Evolutionary conservation across 2,888 invertebrate genomes (phyloP), one percentile per base, ranked within the genome.

Genomic region (Diloba caeruleocephala): DNA sequence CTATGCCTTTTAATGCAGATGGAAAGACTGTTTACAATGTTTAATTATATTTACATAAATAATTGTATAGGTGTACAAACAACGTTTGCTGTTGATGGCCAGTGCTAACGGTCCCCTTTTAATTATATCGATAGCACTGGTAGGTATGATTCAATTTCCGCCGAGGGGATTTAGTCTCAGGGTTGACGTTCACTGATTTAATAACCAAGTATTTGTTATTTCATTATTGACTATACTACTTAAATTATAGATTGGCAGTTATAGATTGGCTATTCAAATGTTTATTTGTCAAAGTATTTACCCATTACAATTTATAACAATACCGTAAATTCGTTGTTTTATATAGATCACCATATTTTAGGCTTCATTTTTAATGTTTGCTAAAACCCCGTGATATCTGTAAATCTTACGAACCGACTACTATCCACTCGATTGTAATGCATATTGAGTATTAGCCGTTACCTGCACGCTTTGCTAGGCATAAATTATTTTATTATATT

Each of bases 91-190:
- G 43, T 63, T 50, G 50, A 44, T 49, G 46, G 41, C 33, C 59
- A 53, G 33, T 34, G 34, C 19, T 56, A 41, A 45, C 59, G 60
- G 50, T 37, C 59, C 64, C 67, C 59, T 60, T 59, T 66, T 65
- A 71, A 54, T 68, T 59, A 38, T 39, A 51, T 58, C 49, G 49
- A 56, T 69, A 63, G 58, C 55, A 42, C 36, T 49, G 54, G 56
- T 66, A 52, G 65, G 68, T 71, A 71, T 76, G 66, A 79, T 80
- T 76, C 66, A 74, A 78, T 78, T 71, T 72, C 81, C 73, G 68
- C 54, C 53, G 57, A 57, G 68, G 66, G 69, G 66, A 69, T 67
- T 61, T 45, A 45, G 55, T 41, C 38, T 32, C 33, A 26, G 29
- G 19, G 46, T 28, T 34, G 31, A 29, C 28, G 33, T 43, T 15